These are phyloP conservation scores for Melieria picta DNA, from an alignment of 2,888 invertebrate species.

Conservation along the genomic window DNA sequence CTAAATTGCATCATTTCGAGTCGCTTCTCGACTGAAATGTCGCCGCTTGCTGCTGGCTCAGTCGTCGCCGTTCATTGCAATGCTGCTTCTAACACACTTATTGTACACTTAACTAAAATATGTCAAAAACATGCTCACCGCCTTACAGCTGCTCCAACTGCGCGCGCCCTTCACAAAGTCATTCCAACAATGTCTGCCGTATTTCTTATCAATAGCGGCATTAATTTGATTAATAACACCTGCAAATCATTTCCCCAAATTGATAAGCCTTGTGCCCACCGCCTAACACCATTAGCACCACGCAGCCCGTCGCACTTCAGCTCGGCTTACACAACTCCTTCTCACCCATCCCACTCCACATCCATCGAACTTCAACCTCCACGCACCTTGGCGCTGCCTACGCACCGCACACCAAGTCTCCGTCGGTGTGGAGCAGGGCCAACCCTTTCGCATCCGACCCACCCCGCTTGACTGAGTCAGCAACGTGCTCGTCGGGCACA, in stretches of 20 bases:
- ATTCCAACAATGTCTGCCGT: background rate
- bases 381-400: background rate
- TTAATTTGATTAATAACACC: conserved; percentile 64
- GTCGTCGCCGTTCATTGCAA: too few relatives aligned
- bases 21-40: too few relatives aligned
- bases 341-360: background rate
- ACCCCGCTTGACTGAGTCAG: background rate
- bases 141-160: background rate
- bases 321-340: background rate
- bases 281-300: background rate
- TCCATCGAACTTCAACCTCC: conserved; percentile 1
- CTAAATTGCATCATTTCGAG: too few relatives aligned
- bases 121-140: too few relatives aligned
- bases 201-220: conserved; percentile 56
- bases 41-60: too few relatives aligned
- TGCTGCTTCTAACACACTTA: too few relatives aligned
- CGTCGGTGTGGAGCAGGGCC: background rate
- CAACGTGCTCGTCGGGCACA: background rate
- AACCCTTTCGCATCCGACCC: background rate
- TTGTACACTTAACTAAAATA: too few relatives aligned
- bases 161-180: conserved; percentile 4
- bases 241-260: conserved; percentile 60
- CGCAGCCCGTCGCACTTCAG: background rate
- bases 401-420: background rate
- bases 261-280: conserved; percentile 22